Conservation (phyloP, 2,113 vertebrate species). For the Oreotrochilus melanogaster region DNA sequence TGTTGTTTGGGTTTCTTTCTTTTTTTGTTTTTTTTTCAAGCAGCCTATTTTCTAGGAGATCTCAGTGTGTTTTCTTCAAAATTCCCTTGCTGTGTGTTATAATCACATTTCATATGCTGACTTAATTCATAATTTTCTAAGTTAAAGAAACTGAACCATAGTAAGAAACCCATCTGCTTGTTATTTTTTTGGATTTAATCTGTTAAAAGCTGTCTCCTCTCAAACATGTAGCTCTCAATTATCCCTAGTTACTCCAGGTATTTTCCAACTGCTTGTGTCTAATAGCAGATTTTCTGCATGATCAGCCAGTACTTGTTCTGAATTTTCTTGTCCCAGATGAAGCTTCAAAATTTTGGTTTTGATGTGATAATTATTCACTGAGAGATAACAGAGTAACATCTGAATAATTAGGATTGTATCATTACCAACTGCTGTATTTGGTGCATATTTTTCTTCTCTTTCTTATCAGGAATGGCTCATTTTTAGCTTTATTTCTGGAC, state of each 20-base stretch:
- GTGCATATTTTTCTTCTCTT: conserved; percentile 10
- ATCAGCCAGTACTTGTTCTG: conserved; percentile 30
- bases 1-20: accelerated
- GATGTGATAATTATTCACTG: conserved; percentile 41
- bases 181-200: conserved; percentile 49
- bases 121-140: conserved; percentile 24
- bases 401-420: background rate
- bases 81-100: conserved; percentile 21
- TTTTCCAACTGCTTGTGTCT: conserved; percentile 72
- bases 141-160: background rate
- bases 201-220: conserved; percentile 67
- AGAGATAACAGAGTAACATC: background rate
- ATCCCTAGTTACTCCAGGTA: conserved; percentile 63
- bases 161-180: conserved; percentile 32
- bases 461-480: background rate
- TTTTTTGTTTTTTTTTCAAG: background rate
- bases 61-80: background rate
- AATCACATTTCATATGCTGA: conserved; percentile 12
- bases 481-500: conserved; percentile 47
- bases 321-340: conserved; percentile 31
- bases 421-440: background rate
- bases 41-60: background rate
- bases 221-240: conserved; percentile 73
- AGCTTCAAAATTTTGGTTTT: background rate
- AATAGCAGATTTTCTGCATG: conserved; percentile 56